Conservation (phyloP, 2,888 invertebrate species). For the Leptodirus hochenwartii region DNA sequence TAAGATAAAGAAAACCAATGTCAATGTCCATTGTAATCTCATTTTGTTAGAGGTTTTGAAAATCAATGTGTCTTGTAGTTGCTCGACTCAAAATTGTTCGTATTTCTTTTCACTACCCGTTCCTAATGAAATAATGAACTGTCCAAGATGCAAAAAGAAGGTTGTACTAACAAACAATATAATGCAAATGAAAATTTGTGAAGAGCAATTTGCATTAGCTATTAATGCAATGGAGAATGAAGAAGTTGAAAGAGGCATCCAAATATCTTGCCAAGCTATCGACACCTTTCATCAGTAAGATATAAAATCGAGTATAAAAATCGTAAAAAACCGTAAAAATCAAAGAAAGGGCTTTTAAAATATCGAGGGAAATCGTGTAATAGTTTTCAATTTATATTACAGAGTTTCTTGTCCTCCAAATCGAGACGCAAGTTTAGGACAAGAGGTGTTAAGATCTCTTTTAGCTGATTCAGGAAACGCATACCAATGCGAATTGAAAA, state of each 20-base stretch:
- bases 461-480: conserved; percentile 41
- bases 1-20: conserved; percentile 6
- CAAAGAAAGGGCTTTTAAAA: too few species aligned
- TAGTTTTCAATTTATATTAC: conserved; percentile 5
- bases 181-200: conserved; percentile 27
- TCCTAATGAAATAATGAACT: conserved; percentile 26
- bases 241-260: conserved; percentile 33
- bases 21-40: too few species aligned
- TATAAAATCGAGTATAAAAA: conserved; percentile 3
- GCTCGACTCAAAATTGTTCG: conserved; percentile 30
- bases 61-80: conserved; percentile 23
- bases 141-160: conserved; percentile 32
- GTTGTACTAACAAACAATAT: conserved; percentile 29
- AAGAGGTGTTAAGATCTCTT: conserved; percentile 49
- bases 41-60: too few species aligned
- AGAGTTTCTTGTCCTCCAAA: conserved; percentile 44
- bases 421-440: conserved; percentile 46
- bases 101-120: conserved; percentile 30
- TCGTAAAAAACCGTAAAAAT: not conserved
- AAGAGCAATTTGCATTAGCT: conserved; percentile 30
- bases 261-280: conserved; percentile 34
- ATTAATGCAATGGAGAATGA: conserved; percentile 33
- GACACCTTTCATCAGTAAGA: conserved; percentile 36
- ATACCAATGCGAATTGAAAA: conserved; percentile 10
- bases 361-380: too few species aligned